These are phyloP conservation scores for Salvelinus alpinus DNA, from an alignment of 2,113 vertebrate genomes.

Conservation along the genomic window DNA sequence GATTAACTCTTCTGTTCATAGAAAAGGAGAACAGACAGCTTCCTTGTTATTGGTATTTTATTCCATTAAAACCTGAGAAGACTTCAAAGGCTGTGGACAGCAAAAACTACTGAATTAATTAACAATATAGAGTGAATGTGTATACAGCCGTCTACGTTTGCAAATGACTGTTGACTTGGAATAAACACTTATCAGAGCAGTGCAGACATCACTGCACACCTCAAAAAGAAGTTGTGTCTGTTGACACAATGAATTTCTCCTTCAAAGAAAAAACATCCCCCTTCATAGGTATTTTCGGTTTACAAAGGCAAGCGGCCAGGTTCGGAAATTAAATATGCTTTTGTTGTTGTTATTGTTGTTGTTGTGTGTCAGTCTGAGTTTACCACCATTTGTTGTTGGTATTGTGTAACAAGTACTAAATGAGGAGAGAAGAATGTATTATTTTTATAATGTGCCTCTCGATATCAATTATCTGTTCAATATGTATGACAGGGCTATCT, in stretches of 20 bases:
- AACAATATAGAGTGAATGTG: slow-evolving; percentile 72
- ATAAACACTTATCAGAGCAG: slow-evolving; percentile 76
- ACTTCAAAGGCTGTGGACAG: slow-evolving; percentile 72
- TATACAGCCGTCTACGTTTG: slow-evolving; percentile 69
- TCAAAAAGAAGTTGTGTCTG: slow-evolving; percentile 75
- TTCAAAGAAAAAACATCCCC: slow-evolving; percentile 69
- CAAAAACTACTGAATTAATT: slow-evolving; percentile 73
- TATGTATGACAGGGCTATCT: slow-evolving; percentile 29
- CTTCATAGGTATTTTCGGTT: slow-evolving; percentile 75
- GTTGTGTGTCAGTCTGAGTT: slow-evolving; percentile 53
- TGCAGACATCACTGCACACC: slow-evolving; percentile 73
- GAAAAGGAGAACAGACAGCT: slow-evolving; percentile 29
- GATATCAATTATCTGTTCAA: background rate
- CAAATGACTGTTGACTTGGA: slow-evolving; percentile 75
- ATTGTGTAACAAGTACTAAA: slow-evolving; percentile 47
- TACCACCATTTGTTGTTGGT: slow-evolving; percentile 54
- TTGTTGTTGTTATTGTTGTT: slow-evolving; percentile 33
- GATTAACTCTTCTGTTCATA: slow-evolving; percentile 54
- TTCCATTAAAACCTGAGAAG: slow-evolving; percentile 72
- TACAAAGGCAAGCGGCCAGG: slow-evolving; percentile 52
- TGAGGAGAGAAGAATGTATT: slow-evolving; percentile 26
- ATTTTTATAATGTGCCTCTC: background rate
- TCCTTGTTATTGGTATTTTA: slow-evolving; percentile 68
- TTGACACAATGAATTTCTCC: slow-evolving; percentile 71
- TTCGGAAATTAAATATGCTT: slow-evolving; percentile 64